Evolutionary conservation across 2,113 vertebrate genomes (phyloP).

Genomic region (Caloenas nicobarica): DNA sequence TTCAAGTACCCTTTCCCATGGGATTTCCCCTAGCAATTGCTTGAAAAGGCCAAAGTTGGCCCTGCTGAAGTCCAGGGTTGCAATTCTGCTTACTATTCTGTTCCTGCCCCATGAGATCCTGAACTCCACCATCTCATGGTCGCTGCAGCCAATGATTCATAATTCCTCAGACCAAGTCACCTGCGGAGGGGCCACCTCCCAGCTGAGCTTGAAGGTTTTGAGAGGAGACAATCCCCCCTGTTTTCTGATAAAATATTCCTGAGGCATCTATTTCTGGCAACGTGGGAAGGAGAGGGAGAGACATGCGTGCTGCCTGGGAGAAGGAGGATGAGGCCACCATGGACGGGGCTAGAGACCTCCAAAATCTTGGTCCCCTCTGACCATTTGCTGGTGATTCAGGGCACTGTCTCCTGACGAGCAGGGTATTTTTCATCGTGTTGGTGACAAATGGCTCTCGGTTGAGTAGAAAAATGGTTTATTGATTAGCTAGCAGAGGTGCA

Average conservation of each 20-base stretch:
- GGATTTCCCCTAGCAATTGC: too few species aligned
- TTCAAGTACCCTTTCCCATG: too few species aligned
- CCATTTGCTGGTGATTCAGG: accelerated
- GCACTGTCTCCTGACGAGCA: background rate
- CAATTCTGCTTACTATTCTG: too few species aligned
- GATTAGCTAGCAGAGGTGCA: background rate
- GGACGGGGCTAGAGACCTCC: accelerated
- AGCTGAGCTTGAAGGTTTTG: background rate
- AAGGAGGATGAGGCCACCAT: background rate
- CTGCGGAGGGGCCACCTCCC: background rate
- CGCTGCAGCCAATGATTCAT: background rate
- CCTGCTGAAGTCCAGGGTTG: too few species aligned
- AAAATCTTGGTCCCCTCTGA: background rate
- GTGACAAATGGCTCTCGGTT: background rate
- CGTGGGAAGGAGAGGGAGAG: background rate
- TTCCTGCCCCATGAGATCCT: too few species aligned
- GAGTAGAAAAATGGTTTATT: conserved; percentile 33
- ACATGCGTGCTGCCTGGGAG: background rate
- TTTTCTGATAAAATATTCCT: background rate
- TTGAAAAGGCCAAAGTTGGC: too few species aligned
- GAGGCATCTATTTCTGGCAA: background rate
- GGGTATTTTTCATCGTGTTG: background rate
- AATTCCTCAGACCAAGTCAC: background rate
- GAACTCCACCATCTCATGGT: too few species aligned
- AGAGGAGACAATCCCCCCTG: background rate